Base-by-base conservation (phyloP, 2,888 invertebrate genomes). In the Polyommatus icarus region DNA sequence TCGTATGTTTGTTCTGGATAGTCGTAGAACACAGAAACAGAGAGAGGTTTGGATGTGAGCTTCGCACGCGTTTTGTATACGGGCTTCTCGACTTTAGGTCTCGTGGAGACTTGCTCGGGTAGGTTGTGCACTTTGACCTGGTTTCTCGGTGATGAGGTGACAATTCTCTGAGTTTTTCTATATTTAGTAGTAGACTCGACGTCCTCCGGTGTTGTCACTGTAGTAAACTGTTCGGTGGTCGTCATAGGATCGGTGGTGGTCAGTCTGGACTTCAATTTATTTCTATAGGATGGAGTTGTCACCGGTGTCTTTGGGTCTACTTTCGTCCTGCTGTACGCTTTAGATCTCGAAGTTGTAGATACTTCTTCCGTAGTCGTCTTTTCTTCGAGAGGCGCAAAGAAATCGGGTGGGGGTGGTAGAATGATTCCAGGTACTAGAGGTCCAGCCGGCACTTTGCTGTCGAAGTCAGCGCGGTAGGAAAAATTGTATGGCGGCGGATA, bases 401-500 rank as follows among this genome's bases (percentile, higher is more conserved):
- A 98, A 87, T 98, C 96, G 0, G 98, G 97, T 1, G 98, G 98
- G 8, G 98, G 98, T 3, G 98, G 98, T 76, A 98, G 90, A 40
- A 98, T 96, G 80, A 98, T 98, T 76, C 98, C 98, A 3, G 98
- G 98, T 8, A 98, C 98, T 79, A 98, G 90, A 0, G 98, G 98
- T 75, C 98, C 98, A 0, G 98, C 97, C 71, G 97, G 96, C 57
- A 98, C 97, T 76, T 95, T 96, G 84, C 95, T 95, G 71, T 96
- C 95, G 90, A 98, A 97, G 87, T 97, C 97, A 87, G 95, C 96
- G 87, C 95, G 96, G 90, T 97, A 98, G 82, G 97, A 96, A 94
- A 97, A 97, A 90, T 97, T 98, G 94, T 98, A 98, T 18, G 98
- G 97, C 86, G 98, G 98, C 85, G 98, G 98, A 95, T 98, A 98